Conservation (phyloP, 2,888 invertebrate genomes). For the Lasius platythorax region DNA sequence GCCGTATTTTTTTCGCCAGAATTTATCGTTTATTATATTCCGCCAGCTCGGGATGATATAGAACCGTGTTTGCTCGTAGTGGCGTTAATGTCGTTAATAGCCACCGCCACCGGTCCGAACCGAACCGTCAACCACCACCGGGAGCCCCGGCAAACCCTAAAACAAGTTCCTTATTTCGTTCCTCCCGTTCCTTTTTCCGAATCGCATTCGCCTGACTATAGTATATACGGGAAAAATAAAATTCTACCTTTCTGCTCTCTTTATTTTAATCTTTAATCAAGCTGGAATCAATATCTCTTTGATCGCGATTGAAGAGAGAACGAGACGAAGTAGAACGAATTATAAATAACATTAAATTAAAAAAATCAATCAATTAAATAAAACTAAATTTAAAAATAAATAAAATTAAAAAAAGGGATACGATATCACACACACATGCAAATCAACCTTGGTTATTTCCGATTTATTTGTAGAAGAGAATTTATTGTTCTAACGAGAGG, state of each 20-base stretch:
- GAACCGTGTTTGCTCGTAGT: constrained; percentile 83
- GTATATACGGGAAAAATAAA: neutral
- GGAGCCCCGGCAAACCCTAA: constrained; percentile 64
- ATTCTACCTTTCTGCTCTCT: neutral
- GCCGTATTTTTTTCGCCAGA: constrained; percentile 83
- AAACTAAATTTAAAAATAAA: neutral
- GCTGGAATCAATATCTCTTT: neutral
- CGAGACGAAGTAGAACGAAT: neutral
- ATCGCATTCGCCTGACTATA: neutral
- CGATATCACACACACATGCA: neutral
- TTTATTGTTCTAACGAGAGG: neutral
- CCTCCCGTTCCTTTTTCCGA: neutral
- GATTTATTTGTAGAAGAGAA: neutral
- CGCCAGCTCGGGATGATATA: constrained; percentile 81
- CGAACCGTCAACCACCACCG: constrained; percentile 66
- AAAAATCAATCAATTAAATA: neutral
- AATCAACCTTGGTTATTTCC: neutral
- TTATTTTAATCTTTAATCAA: neutral
- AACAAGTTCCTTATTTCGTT: constrained; percentile 65
- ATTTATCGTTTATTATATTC: constrained; percentile 85
- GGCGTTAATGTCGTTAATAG: constrained; percentile 85
- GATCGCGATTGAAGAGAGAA: neutral
- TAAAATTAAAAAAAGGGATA: neutral
- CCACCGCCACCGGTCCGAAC: constrained; percentile 78
- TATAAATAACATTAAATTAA: neutral